Base-by-base conservation (phyloP, 1,140 invertebrate genomes). In the Diabrotica undecimpunctata region DNA sequence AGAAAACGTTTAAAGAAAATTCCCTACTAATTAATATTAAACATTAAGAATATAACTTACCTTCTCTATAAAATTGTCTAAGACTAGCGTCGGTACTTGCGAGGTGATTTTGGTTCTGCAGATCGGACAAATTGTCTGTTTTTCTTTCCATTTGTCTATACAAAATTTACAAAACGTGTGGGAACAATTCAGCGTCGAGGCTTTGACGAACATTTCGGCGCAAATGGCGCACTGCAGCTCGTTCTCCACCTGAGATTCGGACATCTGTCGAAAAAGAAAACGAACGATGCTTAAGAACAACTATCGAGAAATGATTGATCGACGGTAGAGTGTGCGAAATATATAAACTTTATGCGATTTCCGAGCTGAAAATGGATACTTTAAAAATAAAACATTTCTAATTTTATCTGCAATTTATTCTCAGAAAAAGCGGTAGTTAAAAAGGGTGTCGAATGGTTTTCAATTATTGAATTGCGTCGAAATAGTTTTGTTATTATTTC, bases 221-320 rank as follows among this genome's bases (percentile, higher is more conserved):
- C 91, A 94, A 65, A 94, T 88, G 61, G 84, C 85, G 74, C 91
- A 94, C 61, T 88, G 86, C 12, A 93, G 77, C 74, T 93, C 90
- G 61, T 72, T 57, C 39, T 71, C 65, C 56, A 70, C 61, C 14
- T 60, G 25, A 25, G 25, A 25, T 54, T 52, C 67, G 54, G 54
- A 61, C 61, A 55, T 13, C n/a, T 50, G 46, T 10, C 9, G 5
- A 10, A 50, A 50, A 50, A 12, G n/a, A 50, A 50, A 2, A 50
- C 9, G 9, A 25, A 25, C 25, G 25, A 25, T 4, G n/a, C 2
- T 1, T 25, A 25, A 25, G 25, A 25, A 25, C 25, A 25, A 25
- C 25, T 25, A 25, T 25, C 25, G 25, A 25, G 25, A 25, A 25
- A 25, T 25, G 25, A 25, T 25, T 25, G 25, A 25, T 25, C 25